Percentiles rank a stretch among this genome's conserved stretches.
Evolutionary conservation across 2,797 vertebrate species (phyloP).

Genomic region (Notamacropus eugenii): DNA sequence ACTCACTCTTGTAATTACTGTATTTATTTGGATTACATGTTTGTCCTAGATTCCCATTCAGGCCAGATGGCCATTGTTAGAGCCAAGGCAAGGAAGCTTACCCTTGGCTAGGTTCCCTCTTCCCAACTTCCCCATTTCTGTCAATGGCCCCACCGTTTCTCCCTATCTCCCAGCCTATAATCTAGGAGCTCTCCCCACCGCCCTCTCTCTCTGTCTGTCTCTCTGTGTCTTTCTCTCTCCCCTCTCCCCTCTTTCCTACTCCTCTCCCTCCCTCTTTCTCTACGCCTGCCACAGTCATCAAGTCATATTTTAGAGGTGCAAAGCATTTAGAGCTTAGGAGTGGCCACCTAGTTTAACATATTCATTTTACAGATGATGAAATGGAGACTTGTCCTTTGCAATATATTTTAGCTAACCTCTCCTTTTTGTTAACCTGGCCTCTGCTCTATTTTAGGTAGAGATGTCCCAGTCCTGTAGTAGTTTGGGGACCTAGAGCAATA

Average conservation of each 20-base stretch:
- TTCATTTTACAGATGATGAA: background rate
- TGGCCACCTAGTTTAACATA: background rate
- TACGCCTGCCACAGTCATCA: background rate
- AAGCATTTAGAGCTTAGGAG: background rate
- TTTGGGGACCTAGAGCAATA: background rate
- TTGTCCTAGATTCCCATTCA: constrained; percentile 16
- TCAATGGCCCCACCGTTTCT: background rate
- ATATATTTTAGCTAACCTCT: background rate
- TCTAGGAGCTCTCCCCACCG: background rate
- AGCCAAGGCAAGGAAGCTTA: constrained; percentile 9
- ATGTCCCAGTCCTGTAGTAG: background rate
- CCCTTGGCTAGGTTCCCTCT: background rate
- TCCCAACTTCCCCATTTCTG: constrained; percentile 10
- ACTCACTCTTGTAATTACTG: constrained; percentile 17
- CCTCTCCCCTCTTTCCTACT: background rate
- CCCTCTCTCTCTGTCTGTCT: background rate
- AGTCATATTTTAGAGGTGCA: background rate
- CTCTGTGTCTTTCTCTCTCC: background rate
- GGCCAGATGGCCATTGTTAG: background rate
- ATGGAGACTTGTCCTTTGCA: background rate
- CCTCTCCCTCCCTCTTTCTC: too few species aligned
- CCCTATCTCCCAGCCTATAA: background rate
- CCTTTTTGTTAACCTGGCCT: background rate
- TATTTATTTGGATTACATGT: constrained; percentile 15
- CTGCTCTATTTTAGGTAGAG: background rate